Evolutionary conservation across 2,113 vertebrate species (phyloP).

Genomic region (Apistogramma diplotaenia): DNA sequence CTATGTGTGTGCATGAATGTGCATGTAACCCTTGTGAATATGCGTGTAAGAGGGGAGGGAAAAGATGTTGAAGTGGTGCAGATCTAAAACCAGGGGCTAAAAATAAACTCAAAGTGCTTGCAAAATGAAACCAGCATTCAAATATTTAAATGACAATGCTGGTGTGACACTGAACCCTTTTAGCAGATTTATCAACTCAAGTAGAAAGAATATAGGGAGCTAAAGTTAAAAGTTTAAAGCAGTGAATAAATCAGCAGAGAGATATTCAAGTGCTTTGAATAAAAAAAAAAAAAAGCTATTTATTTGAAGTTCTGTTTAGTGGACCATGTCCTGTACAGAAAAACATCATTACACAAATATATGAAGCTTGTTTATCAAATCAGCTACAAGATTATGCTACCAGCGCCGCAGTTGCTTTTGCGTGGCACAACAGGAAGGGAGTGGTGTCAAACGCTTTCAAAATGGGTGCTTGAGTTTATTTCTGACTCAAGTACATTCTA

Average conservation of each 20-base stretch:
- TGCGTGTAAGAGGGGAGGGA: background rate
- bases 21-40: background rate
- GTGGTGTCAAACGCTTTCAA: background rate
- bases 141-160: conserved; percentile 70
- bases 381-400: background rate
- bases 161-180: conserved; percentile 63
- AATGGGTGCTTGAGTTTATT: conserved; percentile 8
- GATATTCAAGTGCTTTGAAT: conserved; percentile 27
- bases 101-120: conserved; percentile 62
- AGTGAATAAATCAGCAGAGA: background rate
- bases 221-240: conserved; percentile 47
- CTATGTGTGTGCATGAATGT: background rate
- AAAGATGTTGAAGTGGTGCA: conserved; percentile 22
- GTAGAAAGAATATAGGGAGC: conserved; percentile 39
- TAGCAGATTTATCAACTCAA: conserved; percentile 55
- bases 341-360: conserved; percentile 48
- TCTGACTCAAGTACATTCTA: background rate
- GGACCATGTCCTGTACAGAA: conserved; percentile 19
- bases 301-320: conserved; percentile 39
- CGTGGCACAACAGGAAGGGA: conserved; percentile 1
- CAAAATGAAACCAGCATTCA: conserved; percentile 60
- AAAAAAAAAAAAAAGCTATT: conserved; percentile 41
- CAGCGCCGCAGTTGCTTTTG: conserved; percentile 7
- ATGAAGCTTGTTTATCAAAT: conserved; percentile 42
- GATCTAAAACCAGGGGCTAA: conserved; percentile 39